Evolutionary conservation across 2,113 vertebrate genomes (phyloP), one percentile per base, ranked within the genome.

Genomic region (Sinosuthora webbiana): DNA sequence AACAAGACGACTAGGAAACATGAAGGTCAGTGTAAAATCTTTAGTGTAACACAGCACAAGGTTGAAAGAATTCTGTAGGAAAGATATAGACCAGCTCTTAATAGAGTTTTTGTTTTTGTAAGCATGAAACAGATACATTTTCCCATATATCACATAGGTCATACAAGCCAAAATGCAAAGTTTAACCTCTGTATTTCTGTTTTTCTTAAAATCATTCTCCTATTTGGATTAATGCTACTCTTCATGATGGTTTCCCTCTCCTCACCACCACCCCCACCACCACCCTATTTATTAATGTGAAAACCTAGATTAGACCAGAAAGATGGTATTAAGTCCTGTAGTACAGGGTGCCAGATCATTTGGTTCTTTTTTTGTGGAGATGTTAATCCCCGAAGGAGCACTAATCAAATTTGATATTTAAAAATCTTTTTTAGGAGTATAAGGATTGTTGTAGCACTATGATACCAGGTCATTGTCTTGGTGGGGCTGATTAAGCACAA

Each of bases 1-100:
- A 88, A 99, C 99, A 44, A 97, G 98, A 80, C 96, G 99, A 44
- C 97, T 99, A 5, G 99, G 99, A 37, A 99, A 99, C 97, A 99
- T 99, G 99, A 99, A 99, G 99, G 99, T 99, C 57, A 96, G 98
- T 96, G 30, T 59, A 59, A 64, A 76, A 69, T 11, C 22, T 39
- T 71, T 14, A 17, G 7, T 81, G 23, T 81, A 50, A 70, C 4
- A 5, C 13, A 68, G 19, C 52, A 30, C 23, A 45, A 42, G 22
- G 19, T 45, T 70, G 30, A 64, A 89, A 73, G 4, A 73, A n/a
- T 69, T 90, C 27, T 60, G 4, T 56, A 64, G 8, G 16, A 84
- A 56, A 60, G 9, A 44, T 45, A 6, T 3, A 59, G 14, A 73
- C 31, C 8, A 41, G 6, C 5, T 89, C 15, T 64, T 60, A 8